Percentiles rank a stretch among this genome's conserved stretches.
These are phyloP conservation scores for Quadriops clusia DNA, from an alignment of 2,888 invertebrate species.

Conservation along the genomic window DNA sequence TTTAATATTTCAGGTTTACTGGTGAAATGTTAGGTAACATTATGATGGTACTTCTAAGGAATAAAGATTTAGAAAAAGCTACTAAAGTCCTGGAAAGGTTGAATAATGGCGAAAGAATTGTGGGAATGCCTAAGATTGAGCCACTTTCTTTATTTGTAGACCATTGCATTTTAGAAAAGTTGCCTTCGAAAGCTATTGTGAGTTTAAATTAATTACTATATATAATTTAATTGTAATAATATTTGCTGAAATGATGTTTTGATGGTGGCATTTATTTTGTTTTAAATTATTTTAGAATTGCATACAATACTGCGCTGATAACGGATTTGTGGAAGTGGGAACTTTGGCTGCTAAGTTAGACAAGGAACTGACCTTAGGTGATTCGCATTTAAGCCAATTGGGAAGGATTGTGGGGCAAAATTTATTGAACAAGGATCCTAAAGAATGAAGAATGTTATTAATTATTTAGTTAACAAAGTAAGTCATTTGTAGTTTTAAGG, in stretches of 20 bases:
- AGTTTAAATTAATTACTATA: constrained; percentile 19
- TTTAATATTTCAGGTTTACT: constrained; percentile 38
- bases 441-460: constrained; percentile 2
- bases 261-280: constrained; percentile 3
- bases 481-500: no score
- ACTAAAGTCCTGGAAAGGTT: constrained; percentile 42
- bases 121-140: constrained; percentile 43
- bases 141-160: constrained; percentile 42
- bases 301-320: constrained; percentile 46
- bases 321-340: constrained; percentile 40
- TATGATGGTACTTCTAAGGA: constrained; percentile 36
- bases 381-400: constrained; percentile 38
- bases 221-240: constrained; percentile 2
- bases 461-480: no score
- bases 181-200: constrained; percentile 42
- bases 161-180: constrained; percentile 41
- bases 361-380: constrained; percentile 37
- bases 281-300: constrained; percentile 34
- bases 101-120: constrained; percentile 39
- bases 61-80: constrained; percentile 42
- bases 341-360: constrained; percentile 34
- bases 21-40: constrained; percentile 51
- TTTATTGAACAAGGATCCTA: constrained; percentile 4
- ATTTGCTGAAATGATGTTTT: neutral
- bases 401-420: constrained; percentile 38